Evolutionary conservation across 2,888 invertebrate species (phyloP), one percentile per base, ranked within the genome.

Genomic region (Suillia variegata): DNA sequence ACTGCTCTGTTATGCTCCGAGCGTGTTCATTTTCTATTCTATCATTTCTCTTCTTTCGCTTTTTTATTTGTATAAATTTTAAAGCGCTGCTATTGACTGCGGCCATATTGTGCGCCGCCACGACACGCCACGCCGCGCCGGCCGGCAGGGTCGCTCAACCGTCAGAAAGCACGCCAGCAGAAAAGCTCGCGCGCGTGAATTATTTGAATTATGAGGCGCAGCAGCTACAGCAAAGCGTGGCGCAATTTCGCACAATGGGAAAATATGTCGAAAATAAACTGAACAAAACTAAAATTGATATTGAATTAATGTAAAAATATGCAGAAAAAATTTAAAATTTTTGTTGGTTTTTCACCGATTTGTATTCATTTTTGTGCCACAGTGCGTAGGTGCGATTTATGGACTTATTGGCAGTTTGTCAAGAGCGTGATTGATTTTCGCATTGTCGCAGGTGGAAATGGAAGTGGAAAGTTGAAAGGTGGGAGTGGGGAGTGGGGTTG

Each of bases 401-500:
- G 53, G 56, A 52, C 33, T 50, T 54, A 58, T 58, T 62, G 62
- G 58, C 62, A 58, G 58, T 62, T 62, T 62, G 62, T 62, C 56
- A 47, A 22, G 53, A 58, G 33, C 50, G 20, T 58, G 62, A 62
- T 58, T 56, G 62, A 62, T 58, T 61, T 61, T 52, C n/a, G n/a
- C 31, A 31, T 31, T 8, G 12, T 5, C 31, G 5, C 31, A 38
- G n/a, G 38, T 38, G 38, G 38, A 13, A 4, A 13, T 38, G 26
- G 6, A 26, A 26, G n/a, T n/a, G n/a, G n/a, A 26, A 26, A 5
- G 26, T 26, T 26, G 10, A 26, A 26, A 10, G 26, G 6, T 26
- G 10, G 5, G 26, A 26, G 6, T 5, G 26, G 6, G 26, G 26
- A 26, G 10, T 26, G 5, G 26, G 26, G 26, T 26, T 26, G 26